Percentiles rank a stretch among this genome's conserved stretches.
Evolutionary conservation across 2,888 invertebrate genomes (phyloP).

Genomic region (Hemicrepidius hirtus): DNA sequence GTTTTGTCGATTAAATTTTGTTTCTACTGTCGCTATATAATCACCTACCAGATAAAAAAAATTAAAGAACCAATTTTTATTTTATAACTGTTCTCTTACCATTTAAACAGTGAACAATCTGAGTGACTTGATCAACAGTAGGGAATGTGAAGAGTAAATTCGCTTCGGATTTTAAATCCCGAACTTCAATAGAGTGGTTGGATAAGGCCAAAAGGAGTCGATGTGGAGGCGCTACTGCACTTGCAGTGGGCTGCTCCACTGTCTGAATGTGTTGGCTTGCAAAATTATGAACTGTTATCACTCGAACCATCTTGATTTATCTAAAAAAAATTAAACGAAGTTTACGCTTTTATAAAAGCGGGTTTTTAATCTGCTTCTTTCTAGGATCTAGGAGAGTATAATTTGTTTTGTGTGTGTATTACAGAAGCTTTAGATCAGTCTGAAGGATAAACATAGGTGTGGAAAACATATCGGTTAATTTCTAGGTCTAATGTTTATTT

Average conservation of each 20-base stretch:
- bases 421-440: too few relatives aligned
- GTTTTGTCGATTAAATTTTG: constrained; percentile 73
- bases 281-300: constrained; percentile 82
- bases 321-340: constrained; percentile 12
- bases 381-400: too few relatives aligned
- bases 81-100: constrained; percentile 70
- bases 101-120: constrained; percentile 79
- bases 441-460: too few relatives aligned
- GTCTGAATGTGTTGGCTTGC: constrained; percentile 79
- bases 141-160: constrained; percentile 79
- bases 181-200: constrained; percentile 77
- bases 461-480: too few relatives aligned
- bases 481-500: too few relatives aligned
- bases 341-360: too few relatives aligned
- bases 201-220: constrained; percentile 77
- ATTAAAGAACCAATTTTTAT: too few relatives aligned
- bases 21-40: constrained; percentile 80
- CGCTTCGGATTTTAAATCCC: constrained; percentile 72
- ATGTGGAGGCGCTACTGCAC: constrained; percentile 77
- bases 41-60: too few relatives aligned
- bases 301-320: constrained; percentile 77
- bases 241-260: constrained; percentile 80
- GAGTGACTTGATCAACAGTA: constrained; percentile 82
- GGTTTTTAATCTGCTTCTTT: too few relatives aligned
- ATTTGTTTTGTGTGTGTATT: too few relatives aligned